These are phyloP conservation scores for Trichonephila clavata DNA, from an alignment of 1,140 invertebrate species.

Conservation along the genomic window DNA sequence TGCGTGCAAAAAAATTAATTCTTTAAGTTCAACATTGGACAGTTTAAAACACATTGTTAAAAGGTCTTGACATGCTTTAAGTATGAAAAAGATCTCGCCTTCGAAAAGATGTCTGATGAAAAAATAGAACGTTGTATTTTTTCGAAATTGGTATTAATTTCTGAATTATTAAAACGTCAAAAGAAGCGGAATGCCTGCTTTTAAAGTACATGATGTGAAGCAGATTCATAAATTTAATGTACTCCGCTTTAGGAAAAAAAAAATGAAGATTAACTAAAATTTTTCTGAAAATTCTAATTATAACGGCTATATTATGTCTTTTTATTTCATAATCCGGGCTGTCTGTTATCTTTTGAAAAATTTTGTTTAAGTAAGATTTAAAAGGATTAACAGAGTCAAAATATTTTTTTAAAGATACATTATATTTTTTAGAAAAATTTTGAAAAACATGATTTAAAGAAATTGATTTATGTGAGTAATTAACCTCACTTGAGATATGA, in stretches of 20 bases:
- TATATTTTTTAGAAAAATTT: too few species aligned
- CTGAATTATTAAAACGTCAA: conserved; percentile 35
- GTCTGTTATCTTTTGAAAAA: too few species aligned
- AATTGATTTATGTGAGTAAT: too few species aligned
- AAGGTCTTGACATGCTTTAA: conserved; percentile 69
- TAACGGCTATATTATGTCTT: too few species aligned
- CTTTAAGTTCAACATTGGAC: conserved; percentile 66
- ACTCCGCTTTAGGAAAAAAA: not conserved
- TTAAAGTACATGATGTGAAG: not conserved
- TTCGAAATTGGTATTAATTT: conserved; percentile 45
- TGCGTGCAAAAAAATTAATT: conserved; percentile 65
- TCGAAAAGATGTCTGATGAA: not conserved
- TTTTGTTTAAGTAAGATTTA: too few species aligned
- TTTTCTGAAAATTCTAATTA: not conserved
- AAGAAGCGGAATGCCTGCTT: conserved; percentile 13
- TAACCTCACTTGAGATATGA: too few species aligned
- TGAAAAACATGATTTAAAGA: too few species aligned
- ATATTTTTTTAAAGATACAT: too few species aligned
- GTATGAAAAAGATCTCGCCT: conserved; percentile 29
- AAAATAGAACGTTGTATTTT: conserved; percentile 37
- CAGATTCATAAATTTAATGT: not conserved
- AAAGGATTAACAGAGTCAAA: too few species aligned
- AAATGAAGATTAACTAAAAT: not conserved
- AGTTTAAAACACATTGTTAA: conserved; percentile 73
- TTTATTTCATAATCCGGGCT: too few species aligned